Evolutionary conservation across 2,888 invertebrate species (phyloP), one percentile per base, ranked within the genome.

Genomic region (Dynastes tityus): DNA sequence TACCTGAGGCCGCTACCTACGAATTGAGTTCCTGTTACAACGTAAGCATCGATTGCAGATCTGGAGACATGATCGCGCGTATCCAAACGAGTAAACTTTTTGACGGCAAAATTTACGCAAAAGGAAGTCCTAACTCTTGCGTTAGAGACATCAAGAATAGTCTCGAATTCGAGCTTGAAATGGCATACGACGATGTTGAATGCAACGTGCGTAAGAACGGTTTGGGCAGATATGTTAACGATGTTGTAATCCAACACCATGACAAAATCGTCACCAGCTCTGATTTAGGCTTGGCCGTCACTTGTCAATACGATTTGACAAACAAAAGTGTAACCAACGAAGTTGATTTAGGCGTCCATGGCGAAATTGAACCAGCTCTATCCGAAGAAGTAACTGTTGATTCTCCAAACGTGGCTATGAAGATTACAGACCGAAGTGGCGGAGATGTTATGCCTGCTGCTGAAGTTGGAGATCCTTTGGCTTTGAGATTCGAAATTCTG

Each of bases 351-450:
- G 96, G 96, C 82, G 96, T 97, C 77, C 94, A 94, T 82, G 97
- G 96, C 78, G 97, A 97, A 87, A 95, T 97, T 85, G 84, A 94
- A 87, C 95, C 95, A 75, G 95, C 95, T 71, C 91, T 97, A 80
- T 95, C 95, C 79, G 97, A 97, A 88, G 97, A 97, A 89, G 96
- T 96, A 75, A 94, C 96, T 85, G 97, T 98, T 80, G 97, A 97
- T 89, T 97, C 97, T 79, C 97, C 97, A 80, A 97, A 97, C 89
- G 97, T 97, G 79, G 95, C 97, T 53, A 97, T 98, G 97, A 95
- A 95, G 88, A 96, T 96, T 86, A 96, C 96, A 29, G 95, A 95
- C 86, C 92, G 96, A 81, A 94, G 93, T 85, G 96, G 95, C 79
- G 94, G 94, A 85, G 95, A 96, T 83, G 94, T 95, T 81, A 94